Base-by-base conservation (phyloP, 2,888 invertebrate genomes). In the Syrphus vitripennis region DNA sequence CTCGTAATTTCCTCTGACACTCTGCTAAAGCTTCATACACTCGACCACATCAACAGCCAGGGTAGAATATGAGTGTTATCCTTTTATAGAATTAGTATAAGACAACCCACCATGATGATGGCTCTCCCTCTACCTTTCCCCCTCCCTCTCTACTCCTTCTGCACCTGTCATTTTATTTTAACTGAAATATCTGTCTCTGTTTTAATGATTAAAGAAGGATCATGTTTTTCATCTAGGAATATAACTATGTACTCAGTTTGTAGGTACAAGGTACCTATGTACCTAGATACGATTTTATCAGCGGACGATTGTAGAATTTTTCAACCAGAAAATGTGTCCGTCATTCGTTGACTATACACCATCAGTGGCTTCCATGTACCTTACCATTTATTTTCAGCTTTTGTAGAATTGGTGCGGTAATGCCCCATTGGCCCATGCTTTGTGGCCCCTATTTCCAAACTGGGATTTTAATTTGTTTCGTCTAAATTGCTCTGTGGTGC, bases 261-360 rank as follows among this genome's bases (percentile, higher is more conserved):
- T n/a, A n/a, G n/a, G n/a, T n/a, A n/a, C n/a, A n/a, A n/a, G n/a
- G n/a, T n/a, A n/a, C n/a, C n/a, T n/a, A n/a, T n/a, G n/a, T n/a
- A n/a, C n/a, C n/a, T n/a, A n/a, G n/a, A n/a, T n/a, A 9, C 14
- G 21, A 59, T 21, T 21, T 1, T n/a, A 31, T 6, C 31, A 34
- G 26, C 2, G 55, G 19, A 59, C 59, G 79, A 78, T 83, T 76
- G 83, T 84, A 75, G 80, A 76, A 61, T 81, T 84, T 84, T 40
- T 77, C 76, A 50, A 84, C 65, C 72, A 76, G 76, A 84, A 83
- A 84, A 81, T 76, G 34, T 72, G 72, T 53, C 76, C 55, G 19
- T 65, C 55, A 45, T 57, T 59, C 75, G 55, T 45, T 42, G 10
- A 10, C 4, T n/a, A n/a, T n/a, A n/a, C n/a, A n/a, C n/a, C n/a